These are phyloP conservation scores for Sarotherodon lohbergeri DNA, from an alignment of 2,113 vertebrate genomes.

Conservation along the genomic window DNA sequence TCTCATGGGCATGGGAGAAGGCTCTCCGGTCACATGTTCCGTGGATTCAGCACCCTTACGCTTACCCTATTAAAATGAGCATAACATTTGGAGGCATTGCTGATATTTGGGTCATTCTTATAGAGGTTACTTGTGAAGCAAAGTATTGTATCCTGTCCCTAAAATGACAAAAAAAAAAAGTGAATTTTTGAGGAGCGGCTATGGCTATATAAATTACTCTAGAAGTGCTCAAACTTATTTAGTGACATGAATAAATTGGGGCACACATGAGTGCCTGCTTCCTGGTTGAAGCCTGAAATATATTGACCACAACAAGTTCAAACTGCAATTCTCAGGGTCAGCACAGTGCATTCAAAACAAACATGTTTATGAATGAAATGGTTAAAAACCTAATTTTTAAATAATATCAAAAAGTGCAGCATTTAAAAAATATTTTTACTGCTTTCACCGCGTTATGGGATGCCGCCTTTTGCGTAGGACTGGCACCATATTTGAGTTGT, in stretches of 20 bases:
- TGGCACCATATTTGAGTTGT: neutral
- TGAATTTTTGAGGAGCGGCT: neutral
- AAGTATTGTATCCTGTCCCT: neutral
- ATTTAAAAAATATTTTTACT: neutral
- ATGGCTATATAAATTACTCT: neutral
- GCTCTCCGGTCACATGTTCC: constrained; percentile 17
- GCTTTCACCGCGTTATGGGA: neutral
- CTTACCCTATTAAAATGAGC: neutral
- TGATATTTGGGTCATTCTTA: neutral
- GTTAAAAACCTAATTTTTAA: neutral
- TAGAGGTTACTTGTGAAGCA: neutral
- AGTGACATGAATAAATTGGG: neutral
- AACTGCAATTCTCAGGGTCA: neutral
- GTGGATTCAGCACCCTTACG: neutral
- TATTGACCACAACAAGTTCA: neutral
- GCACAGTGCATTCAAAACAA: neutral
- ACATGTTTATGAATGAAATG: neutral
- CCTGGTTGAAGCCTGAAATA: neutral
- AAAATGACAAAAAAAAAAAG: neutral
- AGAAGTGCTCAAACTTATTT: neutral
- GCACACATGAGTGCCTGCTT: neutral
- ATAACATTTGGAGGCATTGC: neutral
- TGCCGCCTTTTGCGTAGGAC: neutral
- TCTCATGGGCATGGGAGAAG: constrained; percentile 55
- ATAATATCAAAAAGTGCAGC: neutral